Percentiles rank a stretch among this genome's conserved stretches.
These are phyloP conservation scores for Drymonia ruficornis DNA, from an alignment of 2,888 invertebrate genomes.

Conservation along the genomic window DNA sequence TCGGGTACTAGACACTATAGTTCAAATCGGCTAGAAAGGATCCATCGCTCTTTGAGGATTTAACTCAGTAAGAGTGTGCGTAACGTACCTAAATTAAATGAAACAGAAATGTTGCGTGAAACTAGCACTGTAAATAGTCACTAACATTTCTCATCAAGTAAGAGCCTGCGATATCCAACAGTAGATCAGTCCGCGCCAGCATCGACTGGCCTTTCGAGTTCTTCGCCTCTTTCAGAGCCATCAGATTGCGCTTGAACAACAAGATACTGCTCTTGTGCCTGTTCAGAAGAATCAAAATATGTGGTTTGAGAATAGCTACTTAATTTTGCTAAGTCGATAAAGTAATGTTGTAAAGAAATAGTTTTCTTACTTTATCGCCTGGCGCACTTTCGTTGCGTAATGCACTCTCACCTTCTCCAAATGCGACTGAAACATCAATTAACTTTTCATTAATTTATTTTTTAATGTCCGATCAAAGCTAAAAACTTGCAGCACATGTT, in stretches of 20 bases:
- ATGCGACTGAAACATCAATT: constrained; percentile 44
- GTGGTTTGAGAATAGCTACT: no score
- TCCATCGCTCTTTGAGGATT: no score
- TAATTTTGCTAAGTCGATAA: no score
- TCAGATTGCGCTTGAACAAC: constrained; percentile 61
- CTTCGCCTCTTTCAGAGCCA: constrained; percentile 56
- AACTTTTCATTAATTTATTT: no score
- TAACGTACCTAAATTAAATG: no score
- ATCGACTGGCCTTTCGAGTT: constrained; percentile 49
- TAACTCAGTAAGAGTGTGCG: no score
- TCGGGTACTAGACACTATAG: no score
- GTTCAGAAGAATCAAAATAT: constrained; percentile 5
- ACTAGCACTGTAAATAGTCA: constrained; percentile 3
- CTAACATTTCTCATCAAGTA: constrained; percentile 72
- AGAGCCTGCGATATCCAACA: constrained; percentile 67
- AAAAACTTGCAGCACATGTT: no score
- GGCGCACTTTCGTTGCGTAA: constrained; percentile 47
- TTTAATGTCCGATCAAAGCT: no score
- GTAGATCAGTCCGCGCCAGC: constrained; percentile 54
- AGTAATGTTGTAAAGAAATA: no score
- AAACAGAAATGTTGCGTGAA: no score
- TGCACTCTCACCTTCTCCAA: constrained; percentile 56
- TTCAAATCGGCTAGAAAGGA: no score
- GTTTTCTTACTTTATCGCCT: constrained; percentile 48
- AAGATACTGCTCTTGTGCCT: constrained; percentile 71